Conservation (phyloP, 64 coral and sea anemone species). For the Montipora capricornis region DNA sequence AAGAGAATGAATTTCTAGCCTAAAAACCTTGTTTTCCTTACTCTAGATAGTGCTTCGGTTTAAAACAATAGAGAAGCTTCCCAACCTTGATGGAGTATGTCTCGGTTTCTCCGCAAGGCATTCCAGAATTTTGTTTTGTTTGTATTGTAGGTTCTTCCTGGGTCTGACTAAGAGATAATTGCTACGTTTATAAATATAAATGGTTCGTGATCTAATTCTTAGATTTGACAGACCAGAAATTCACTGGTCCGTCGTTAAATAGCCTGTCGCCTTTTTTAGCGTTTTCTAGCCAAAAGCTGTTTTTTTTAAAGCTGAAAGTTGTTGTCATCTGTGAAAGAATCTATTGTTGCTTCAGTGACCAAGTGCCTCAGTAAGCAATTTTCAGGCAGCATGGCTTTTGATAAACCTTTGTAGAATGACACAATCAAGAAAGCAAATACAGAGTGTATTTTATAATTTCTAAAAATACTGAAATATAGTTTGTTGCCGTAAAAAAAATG, state of each 20-base stretch:
- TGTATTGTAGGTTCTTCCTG: neutral
- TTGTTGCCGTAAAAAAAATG: no score
- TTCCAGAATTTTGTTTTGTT: neutral
- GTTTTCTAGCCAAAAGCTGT: no score
- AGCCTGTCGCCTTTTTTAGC: neutral
- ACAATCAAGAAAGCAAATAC: no score
- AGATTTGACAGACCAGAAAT: neutral
- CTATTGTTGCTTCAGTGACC: no score
- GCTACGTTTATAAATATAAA: neutral
- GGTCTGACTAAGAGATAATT: neutral
- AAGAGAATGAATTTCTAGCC: neutral
- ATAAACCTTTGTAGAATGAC: no score
- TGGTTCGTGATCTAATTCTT: slow-evolving; percentile 4
- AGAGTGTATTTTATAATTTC: no score
- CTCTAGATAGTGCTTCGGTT: no score
- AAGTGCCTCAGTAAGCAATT: no score
- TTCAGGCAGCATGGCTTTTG: no score
- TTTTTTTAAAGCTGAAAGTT: no score
- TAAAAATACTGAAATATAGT: no score
- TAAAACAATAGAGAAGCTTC: neutral
- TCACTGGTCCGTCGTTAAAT: neutral
- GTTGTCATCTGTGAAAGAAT: no score
- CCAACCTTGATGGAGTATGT: neutral
- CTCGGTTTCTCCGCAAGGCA: neutral
- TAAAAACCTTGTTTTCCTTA: neutral